Evolutionary conservation across 2,797 vertebrate species (phyloP).

Genomic region (Hyperoplus immaculatus): DNA sequence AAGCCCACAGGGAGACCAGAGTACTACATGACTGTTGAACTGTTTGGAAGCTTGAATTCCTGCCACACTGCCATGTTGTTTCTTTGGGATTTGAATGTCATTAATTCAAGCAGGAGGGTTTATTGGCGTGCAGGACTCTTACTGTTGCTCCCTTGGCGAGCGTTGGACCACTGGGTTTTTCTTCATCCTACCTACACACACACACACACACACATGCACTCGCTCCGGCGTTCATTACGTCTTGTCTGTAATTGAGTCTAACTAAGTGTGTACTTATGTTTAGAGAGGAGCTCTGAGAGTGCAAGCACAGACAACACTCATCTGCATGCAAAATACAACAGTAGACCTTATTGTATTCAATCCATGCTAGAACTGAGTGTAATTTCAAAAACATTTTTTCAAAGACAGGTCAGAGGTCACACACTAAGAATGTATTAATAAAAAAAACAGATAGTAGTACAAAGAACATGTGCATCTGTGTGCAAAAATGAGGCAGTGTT

Average conservation of each 20-base stretch:
- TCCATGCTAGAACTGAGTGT: not conserved
- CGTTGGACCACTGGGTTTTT: slow-evolving; percentile 6
- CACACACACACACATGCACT: slow-evolving; percentile 9
- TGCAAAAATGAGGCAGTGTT: not conserved
- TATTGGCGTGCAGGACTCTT: slow-evolving; percentile 63
- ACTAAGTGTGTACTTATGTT: slow-evolving; percentile 61
- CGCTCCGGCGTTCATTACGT: slow-evolving; percentile 58
- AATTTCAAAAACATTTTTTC: not conserved
- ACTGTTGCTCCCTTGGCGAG: slow-evolving; percentile 24
- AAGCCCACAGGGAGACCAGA: not conserved
- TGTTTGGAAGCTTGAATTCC: slow-evolving; percentile 15
- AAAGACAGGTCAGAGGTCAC: slow-evolving; percentile 7
- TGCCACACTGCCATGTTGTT: slow-evolving; percentile 12
- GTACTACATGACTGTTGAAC: not conserved
- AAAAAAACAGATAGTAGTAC: not conserved
- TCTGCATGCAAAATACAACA: slow-evolving; percentile 38
- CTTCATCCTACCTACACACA: slow-evolving; percentile 10
- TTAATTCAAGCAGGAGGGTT: slow-evolving; percentile 62
- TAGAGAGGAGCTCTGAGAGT: slow-evolving; percentile 58
- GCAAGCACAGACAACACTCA: slow-evolving; percentile 46
- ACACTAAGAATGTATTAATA: not conserved
- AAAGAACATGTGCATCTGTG: not conserved
- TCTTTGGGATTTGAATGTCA: slow-evolving; percentile 54
- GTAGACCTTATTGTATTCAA: not conserved
- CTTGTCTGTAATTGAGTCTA: slow-evolving; percentile 70